Conservation (phyloP, 2,113 vertebrate species). For the Syrmaticus mikado region DNA sequence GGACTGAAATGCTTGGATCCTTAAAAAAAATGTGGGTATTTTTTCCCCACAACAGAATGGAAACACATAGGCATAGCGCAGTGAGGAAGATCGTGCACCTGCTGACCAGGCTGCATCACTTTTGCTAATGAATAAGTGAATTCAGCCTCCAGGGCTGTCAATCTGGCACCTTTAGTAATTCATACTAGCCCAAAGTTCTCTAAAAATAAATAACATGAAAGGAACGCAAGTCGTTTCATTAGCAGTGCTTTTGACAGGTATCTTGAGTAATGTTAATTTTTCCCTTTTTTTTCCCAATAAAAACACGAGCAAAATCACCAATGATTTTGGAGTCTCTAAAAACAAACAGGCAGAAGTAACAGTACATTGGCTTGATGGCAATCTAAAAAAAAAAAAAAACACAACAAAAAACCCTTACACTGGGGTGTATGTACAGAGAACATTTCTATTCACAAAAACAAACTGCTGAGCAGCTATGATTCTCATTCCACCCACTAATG, state of each 20-base stretch:
- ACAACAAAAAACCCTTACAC: background rate
- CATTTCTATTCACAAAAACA: background rate
- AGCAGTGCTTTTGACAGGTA: constrained; percentile 24
- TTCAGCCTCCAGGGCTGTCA: constrained; percentile 41
- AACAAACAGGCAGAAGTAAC: background rate
- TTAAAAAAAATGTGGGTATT: background rate
- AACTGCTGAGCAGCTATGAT: background rate
- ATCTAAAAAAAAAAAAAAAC: background rate
- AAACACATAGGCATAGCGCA: background rate
- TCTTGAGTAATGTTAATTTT: constrained; percentile 14
- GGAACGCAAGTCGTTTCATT: background rate
- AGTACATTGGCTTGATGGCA: background rate
- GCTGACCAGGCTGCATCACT: background rate
- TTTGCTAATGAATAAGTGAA: constrained; percentile 35
- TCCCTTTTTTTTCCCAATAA: background rate
- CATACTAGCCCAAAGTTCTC: background rate
- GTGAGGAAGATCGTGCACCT: background rate
- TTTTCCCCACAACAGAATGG: background rate
- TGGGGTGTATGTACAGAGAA: background rate
- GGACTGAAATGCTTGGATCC: background rate
- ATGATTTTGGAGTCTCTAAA: constrained; percentile 24
- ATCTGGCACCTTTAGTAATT: constrained; percentile 12
- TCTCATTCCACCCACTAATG: background rate
- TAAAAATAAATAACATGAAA: constrained; percentile 41
- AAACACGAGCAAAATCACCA: background rate